A percentile compares a stretch with the other conserved stretches of the same genome.
Conservation (phyloP, 2,888 invertebrate genomes). For the Amphipyra berbera region DNA sequence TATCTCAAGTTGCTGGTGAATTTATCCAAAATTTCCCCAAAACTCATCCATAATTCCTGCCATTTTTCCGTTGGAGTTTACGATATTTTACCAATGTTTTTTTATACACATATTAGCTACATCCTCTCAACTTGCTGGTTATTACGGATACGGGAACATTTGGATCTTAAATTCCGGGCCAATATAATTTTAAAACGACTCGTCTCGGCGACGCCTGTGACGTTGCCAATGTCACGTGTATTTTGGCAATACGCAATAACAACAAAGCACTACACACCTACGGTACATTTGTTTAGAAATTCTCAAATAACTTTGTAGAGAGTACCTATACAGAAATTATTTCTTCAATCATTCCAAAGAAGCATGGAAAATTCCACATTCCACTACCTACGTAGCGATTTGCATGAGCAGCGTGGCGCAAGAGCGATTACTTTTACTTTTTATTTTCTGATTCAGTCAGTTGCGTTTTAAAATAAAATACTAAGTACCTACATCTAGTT, state of each 20-base stretch:
- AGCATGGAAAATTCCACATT: conserved; percentile 59
- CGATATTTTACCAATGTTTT: conserved; percentile 29
- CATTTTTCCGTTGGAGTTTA: conserved; percentile 14
- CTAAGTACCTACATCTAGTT: neutral
- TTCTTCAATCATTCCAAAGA: conserved; percentile 35
- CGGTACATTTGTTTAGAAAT: conserved; percentile 33
- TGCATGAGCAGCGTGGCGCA: conserved; percentile 46
- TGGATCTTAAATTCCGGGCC: conserved; percentile 63
- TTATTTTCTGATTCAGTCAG: conserved; percentile 29
- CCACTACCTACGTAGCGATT: conserved; percentile 45
- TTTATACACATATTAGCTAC: conserved; percentile 27
- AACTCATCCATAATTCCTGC: conserved; percentile 18
- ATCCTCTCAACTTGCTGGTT: conserved; percentile 40
- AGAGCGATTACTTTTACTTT: conserved; percentile 57
- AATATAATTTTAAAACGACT: conserved; percentile 73
- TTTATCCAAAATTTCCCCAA: conserved; percentile 4
- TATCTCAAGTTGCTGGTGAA: conserved; percentile 1
- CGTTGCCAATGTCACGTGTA: conserved; percentile 69
- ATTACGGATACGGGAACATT: conserved; percentile 59
- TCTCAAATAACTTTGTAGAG: conserved; percentile 17
- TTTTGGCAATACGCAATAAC: conserved; percentile 60
- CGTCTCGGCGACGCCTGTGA: conserved; percentile 73
- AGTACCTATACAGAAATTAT: conserved; percentile 27
- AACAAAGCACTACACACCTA: conserved; percentile 18
- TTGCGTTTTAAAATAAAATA: conserved; percentile 17